Evolutionary conservation across 2,113 vertebrate species (phyloP).

Genomic region (Terrapene triunguis): DNA sequence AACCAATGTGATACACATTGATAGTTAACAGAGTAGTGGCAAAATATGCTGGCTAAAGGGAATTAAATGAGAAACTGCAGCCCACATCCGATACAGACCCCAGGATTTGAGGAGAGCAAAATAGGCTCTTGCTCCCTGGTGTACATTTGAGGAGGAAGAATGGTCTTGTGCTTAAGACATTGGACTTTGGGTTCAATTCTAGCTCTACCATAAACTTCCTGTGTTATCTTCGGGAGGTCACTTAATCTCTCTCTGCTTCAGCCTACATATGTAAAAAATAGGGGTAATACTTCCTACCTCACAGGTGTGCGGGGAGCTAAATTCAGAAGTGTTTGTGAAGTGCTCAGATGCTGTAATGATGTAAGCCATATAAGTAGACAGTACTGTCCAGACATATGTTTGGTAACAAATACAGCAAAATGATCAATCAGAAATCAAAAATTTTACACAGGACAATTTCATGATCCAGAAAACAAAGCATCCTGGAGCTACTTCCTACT

Average conservation of each 20-base stretch:
- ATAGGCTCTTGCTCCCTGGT: background rate
- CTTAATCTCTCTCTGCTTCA: background rate
- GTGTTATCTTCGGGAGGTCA: background rate
- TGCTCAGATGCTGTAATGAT: background rate
- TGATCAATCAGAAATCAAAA: background rate
- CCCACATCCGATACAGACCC: background rate
- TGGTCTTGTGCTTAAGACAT: rapidly evolving
- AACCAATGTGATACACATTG: background rate
- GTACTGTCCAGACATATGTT: background rate
- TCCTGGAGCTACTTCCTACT: too few relatives aligned
- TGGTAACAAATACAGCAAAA: background rate
- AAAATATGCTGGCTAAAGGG: background rate
- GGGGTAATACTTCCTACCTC: background rate
- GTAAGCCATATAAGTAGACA: rapidly evolving
- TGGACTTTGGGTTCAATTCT: background rate
- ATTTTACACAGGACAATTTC: background rate
- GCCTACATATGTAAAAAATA: rapidly evolving
- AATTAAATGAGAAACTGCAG: background rate
- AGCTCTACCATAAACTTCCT: background rate
- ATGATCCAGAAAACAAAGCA: background rate
- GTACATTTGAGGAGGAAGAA: background rate
- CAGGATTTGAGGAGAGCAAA: background rate
- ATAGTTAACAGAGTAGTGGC: background rate
- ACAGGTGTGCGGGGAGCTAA: background rate
- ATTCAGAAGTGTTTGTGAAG: background rate